Base-by-base conservation (phyloP, 2,888 invertebrate genomes). In the Octodonta nipae region DNA sequence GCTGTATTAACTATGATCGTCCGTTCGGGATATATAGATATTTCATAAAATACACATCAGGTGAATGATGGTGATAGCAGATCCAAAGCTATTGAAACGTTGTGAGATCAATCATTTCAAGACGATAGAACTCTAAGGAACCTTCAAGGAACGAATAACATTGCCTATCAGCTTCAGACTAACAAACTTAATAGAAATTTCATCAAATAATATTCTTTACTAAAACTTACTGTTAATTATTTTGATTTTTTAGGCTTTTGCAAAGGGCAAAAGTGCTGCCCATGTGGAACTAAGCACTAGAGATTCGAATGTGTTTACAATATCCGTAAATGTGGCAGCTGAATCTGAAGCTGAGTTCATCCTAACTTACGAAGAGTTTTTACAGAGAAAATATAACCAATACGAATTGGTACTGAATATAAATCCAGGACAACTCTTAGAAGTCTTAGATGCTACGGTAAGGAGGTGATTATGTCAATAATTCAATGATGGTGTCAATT, bases 381-480 rank as follows among this genome's bases (percentile, higher is more conserved):
- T 81, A 28, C 58, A 67, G 8, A 64, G 78, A 3, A 66, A 68
- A 33, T 65, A 72, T 37, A 71, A 73, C 3, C 64, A 68, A 2
- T 81, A 80, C 60, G 73, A 78, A 47, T 71, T 75, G 46, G 68
- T 70, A n/a, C 64, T 78, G 34, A 75, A 77, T 54, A 58, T 79
- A 28, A 71, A 74, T 49, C 77, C 78, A 0, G 73, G 75, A 20
- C 67, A 71, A 41, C 44, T 70, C 3, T 74, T 79, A 15, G 67
- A 70, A 24, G 68, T 73, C 44, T 61, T 78, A 30, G 61, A 65
- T 8, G 34, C 34, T 13, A 15, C 35, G 32, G 40, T 40, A 36
- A 30, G 26, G 10, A 70, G 78, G 12, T 10, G 13, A 32, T 6
- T n/a, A 25, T 3, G n/a, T 10, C 8, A 13, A 30, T 5, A 4